Conservation (phyloP, 1,140 invertebrate genomes). For the Periplaneta americana region DNA sequence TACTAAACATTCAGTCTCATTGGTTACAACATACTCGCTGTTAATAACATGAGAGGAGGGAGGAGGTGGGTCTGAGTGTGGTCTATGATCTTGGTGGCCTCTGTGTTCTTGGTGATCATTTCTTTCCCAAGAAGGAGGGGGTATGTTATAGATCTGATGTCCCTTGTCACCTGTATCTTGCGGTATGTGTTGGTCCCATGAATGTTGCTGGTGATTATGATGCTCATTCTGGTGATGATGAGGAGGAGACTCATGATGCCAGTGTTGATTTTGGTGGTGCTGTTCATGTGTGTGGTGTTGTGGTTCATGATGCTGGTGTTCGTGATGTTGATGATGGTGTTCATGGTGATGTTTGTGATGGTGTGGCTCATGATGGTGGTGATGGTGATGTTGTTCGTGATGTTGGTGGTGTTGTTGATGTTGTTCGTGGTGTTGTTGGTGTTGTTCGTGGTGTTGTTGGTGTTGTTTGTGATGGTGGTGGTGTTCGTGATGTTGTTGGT, state of each 20-base stretch:
- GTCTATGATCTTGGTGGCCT: neutral
- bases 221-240: neutral
- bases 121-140: neutral
- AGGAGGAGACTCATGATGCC: neutral
- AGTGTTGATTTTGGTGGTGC: neutral
- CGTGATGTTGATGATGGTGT: neutral
- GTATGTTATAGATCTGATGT: neutral
- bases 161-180: neutral
- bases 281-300: neutral
- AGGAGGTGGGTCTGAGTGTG: neutral
- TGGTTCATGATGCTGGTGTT: neutral
- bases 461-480: neutral
- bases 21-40: neutral
- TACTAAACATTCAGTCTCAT: slow-evolving; percentile 6
- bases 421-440: neutral
- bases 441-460: neutral
- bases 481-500: neutral
- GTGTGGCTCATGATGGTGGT: slow-evolving; percentile 18
- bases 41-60: neutral
- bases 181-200: neutral
- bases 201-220: slow-evolving; percentile 12
- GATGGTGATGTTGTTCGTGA: neutral
- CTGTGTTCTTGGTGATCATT: neutral
- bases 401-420: slow-evolving; percentile 8
- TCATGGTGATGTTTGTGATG: neutral